Conservation (phyloP, 2,888 invertebrate species). For the Exocentrus adspersus region DNA sequence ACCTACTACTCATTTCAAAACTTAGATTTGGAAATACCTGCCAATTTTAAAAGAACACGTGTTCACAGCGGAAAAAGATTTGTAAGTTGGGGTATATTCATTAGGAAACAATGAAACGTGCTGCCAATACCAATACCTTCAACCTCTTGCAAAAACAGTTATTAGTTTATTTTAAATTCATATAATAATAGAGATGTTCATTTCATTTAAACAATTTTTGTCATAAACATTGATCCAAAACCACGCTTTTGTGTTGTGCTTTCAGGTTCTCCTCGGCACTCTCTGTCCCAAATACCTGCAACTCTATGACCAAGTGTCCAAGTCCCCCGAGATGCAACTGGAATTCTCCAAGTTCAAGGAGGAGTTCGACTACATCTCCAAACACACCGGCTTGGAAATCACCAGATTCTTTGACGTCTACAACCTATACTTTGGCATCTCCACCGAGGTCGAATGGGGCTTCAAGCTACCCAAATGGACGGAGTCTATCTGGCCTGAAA, state of each 20-base stretch:
- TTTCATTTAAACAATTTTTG: no score
- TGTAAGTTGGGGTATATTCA: no score
- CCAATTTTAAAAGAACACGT: no score
- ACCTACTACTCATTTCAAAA: no score
- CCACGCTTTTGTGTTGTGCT: background rate
- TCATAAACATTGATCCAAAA: no score
- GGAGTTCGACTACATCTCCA: slow-evolving; percentile 65
- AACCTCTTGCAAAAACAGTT: no score
- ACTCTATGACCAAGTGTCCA: slow-evolving; percentile 40
- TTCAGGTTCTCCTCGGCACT: slow-evolving; percentile 42
- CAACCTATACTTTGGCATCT: slow-evolving; percentile 69
- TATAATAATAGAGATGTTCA: no score
- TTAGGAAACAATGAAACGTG: no score
- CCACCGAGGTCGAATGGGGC: slow-evolving; percentile 68
- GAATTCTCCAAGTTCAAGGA: slow-evolving; percentile 62
- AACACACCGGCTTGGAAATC: slow-evolving; percentile 66
- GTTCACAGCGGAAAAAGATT: no score
- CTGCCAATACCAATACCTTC: no score
- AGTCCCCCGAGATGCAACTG: slow-evolving; percentile 59
- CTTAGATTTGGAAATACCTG: no score
- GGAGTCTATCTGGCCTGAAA: slow-evolving; percentile 54
- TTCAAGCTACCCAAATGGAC: slow-evolving; percentile 62
- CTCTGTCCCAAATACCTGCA: slow-evolving; percentile 45
- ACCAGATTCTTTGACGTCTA: slow-evolving; percentile 68
- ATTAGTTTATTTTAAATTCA: no score